These are phyloP conservation scores for Heteromormyrus szaboi DNA, from an alignment of 2,797 vertebrate genomes.

Conservation along the genomic window DNA sequence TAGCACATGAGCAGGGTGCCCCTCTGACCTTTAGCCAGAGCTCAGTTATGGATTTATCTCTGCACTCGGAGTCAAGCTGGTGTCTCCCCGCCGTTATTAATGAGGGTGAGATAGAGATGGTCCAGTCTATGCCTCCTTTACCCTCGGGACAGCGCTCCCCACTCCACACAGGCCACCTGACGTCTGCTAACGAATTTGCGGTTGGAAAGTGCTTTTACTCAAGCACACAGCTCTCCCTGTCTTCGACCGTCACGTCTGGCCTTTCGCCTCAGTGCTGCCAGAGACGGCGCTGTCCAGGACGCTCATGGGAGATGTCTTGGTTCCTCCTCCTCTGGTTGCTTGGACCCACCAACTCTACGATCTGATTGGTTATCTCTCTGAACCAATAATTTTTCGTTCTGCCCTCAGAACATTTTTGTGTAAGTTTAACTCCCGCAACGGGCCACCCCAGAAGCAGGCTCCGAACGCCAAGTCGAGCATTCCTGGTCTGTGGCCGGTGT, in stretches of 20 bases:
- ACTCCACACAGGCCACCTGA: not conserved
- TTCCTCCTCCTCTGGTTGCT: not conserved
- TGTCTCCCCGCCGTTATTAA: conserved; percentile 28
- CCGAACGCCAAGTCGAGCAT: not conserved
- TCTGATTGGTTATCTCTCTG: not conserved
- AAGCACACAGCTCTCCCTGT: not conserved
- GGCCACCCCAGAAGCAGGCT: not conserved
- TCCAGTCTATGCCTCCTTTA: conserved; percentile 25
- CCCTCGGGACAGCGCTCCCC: not conserved
- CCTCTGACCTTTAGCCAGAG: conserved; percentile 23
- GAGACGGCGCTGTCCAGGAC: not conserved
- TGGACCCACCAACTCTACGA: not conserved
- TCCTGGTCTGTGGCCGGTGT: not conserved
- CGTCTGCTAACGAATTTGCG: not conserved
- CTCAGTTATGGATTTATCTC: conserved; percentile 28
- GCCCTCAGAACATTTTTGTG: not conserved
- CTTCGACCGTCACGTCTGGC: not conserved
- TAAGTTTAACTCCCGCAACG: not conserved
- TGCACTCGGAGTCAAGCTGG: conserved; percentile 13
- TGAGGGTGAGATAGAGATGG: conserved; percentile 24
- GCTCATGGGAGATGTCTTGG: not conserved
- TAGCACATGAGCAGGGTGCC: conserved; percentile 27
- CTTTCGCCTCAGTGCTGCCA: not conserved
- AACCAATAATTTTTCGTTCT: not conserved
- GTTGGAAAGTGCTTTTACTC: not conserved